Evolutionary conservation across 2,797 vertebrate genomes (phyloP), one percentile per base, ranked within the genome.

Genomic region (Eurystomus glaucurus): DNA sequence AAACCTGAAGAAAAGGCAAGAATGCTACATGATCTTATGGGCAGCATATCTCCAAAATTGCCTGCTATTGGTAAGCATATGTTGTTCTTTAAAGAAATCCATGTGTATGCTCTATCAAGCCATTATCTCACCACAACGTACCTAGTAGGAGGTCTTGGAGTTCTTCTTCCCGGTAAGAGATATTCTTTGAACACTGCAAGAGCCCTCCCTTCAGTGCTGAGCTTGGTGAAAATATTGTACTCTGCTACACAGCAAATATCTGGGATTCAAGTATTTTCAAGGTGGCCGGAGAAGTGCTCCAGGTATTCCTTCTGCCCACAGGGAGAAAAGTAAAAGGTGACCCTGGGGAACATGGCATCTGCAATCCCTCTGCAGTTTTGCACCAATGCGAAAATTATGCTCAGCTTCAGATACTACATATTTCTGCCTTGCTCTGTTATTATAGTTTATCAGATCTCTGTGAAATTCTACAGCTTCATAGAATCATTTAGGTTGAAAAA

Each of bases 51-150:
- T 35, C 60, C 71, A 48, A 54, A 80, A 31, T 1, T 16, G 21
- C 11, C 55, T 62, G 28, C 52, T 75, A 14, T 15, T 37, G 33
- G 48, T 23, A 78, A 77, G 81, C 3, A 54, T 20, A 14, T 3
- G 4, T 8, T 50, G 4, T 21, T 31, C 29, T 51, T 45, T 5
- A 33, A 64, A 68, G 41, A 71, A 74, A 85, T 28, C 52, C 48
- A 35, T 0, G 6, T 3, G 17, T 1, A 2, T 0, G 4, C 28
- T 81, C 29, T n/a, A 51, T 31, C 23, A 22, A 62, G 14, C 4
- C 29, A 11, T 52, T 23, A 18, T 10, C 60, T 77, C 48, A 45
- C 11, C 35, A 17, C 13, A 23, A 6, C 16, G 28, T 1, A 45
- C n/a, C 14, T 2, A 6, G 11, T 39, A 64, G 88, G 23, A 72